A percentile compares a stretch with the other conserved stretches of the same genome.
Conservation (phyloP, 2,797 vertebrate genomes). For the Merluccius polli region DNA sequence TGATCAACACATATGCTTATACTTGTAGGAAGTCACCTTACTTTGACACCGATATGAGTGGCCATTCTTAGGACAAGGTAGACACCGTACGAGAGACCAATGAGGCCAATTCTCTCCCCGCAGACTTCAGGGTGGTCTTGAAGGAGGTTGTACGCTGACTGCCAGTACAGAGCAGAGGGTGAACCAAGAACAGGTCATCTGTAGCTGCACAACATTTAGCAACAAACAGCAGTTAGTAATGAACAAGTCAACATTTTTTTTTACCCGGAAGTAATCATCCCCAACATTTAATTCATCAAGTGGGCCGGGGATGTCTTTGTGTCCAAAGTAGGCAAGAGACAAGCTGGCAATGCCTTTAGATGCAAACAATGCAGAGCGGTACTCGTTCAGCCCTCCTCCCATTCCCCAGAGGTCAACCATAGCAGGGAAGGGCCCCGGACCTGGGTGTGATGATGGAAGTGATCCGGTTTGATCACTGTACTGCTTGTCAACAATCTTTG, state of each 20-base stretch:
- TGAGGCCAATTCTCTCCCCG: slow-evolving; percentile 57
- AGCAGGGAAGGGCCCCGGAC: slow-evolving; percentile 80
- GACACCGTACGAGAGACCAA: slow-evolving; percentile 62
- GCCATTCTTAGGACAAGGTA: slow-evolving; percentile 50
- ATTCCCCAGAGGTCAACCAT: slow-evolving; percentile 80
- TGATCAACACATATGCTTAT: not conserved
- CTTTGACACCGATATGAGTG: slow-evolving; percentile 37
- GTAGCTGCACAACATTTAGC: not conserved
- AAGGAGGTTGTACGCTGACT: slow-evolving; percentile 62
- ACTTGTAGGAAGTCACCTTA: slow-evolving; percentile 15
- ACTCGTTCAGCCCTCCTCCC: slow-evolving; percentile 77
- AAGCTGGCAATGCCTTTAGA: slow-evolving; percentile 76
- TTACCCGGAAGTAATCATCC: slow-evolving; percentile 62
- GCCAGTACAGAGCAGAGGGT: slow-evolving; percentile 16
- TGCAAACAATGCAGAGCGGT: slow-evolving; percentile 76
- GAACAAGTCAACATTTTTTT: not conserved
- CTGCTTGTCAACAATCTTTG: not conserved
- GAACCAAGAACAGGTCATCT: not conserved
- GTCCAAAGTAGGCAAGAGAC: slow-evolving; percentile 74
- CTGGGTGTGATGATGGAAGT: slow-evolving; percentile 48
- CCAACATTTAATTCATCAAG: slow-evolving; percentile 41
- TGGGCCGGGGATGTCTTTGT: slow-evolving; percentile 74
- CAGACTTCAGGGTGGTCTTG: slow-evolving; percentile 54
- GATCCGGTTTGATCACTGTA: not conserved
- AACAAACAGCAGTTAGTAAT: not conserved